These are phyloP conservation scores for Microtus montanus DNA, from an alignment of 2,113 vertebrate species.

Conservation along the genomic window DNA sequence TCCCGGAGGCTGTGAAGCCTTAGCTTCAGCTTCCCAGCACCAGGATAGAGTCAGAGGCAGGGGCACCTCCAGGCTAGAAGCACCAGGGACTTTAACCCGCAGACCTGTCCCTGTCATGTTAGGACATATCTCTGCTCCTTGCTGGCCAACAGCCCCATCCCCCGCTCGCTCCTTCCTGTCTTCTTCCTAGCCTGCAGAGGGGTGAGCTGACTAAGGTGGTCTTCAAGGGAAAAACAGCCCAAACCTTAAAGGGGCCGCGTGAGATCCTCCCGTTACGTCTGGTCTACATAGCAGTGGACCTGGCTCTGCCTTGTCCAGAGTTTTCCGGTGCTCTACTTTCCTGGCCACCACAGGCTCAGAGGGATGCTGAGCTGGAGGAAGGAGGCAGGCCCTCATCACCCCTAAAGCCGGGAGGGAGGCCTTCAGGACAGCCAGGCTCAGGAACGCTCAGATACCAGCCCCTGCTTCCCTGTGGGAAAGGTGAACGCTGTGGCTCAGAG, in stretches of 20 bases:
- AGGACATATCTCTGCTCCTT: background rate
- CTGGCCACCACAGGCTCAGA: background rate
- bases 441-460: background rate
- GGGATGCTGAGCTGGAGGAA: background rate
- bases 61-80: background rate
- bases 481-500: too few relatives aligned
- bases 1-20: rapidly evolving
- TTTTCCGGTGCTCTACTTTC: background rate
- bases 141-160: background rate
- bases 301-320: background rate
- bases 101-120: background rate
- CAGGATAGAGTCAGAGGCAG: background rate
- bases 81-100: background rate
- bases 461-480: background rate
- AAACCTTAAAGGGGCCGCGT: rapidly evolving
- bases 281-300: rapidly evolving
- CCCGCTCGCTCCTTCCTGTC: background rate
- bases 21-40: rapidly evolving
- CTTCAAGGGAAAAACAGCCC: too few relatives aligned
- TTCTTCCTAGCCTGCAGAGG: too few relatives aligned
- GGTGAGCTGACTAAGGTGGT: background rate
- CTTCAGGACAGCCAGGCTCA: background rate
- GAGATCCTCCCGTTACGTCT: too few relatives aligned
- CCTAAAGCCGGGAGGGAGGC: background rate
- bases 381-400: background rate